phyloP scores from a whole-genome alignment of 2,888 invertebrate genomes.

The Cecidostiba fungosa region DNA sequence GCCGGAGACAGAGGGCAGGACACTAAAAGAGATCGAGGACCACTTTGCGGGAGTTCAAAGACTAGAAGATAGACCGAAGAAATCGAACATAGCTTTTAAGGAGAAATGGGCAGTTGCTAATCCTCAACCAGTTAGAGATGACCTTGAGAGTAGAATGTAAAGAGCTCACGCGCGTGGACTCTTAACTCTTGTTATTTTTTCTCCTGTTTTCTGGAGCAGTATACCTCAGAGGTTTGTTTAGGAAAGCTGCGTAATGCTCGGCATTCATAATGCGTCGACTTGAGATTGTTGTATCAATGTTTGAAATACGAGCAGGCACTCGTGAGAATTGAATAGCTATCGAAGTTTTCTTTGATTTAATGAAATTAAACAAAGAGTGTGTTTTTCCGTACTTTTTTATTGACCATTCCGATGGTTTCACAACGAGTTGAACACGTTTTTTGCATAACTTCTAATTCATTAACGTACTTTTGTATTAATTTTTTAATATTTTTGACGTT shows the following conservation, averaged over 20 bases:
- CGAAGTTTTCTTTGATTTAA: background rate
- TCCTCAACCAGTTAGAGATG: conserved; percentile 73
- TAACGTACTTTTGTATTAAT: too few relatives aligned
- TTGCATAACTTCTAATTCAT: too few relatives aligned
- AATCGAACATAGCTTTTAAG: conserved; percentile 69
- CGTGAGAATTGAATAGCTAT: conserved; percentile 9
- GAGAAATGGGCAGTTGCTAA: conserved; percentile 78
- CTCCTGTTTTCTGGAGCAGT: background rate
- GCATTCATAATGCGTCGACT: background rate
- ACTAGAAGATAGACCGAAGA: conserved; percentile 73
- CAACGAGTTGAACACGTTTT: background rate
- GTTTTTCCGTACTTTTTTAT: background rate
- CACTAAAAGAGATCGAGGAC: conserved; percentile 86
- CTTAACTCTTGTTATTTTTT: background rate
- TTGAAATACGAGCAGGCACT: conserved; percentile 7
- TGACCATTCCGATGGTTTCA: background rate
- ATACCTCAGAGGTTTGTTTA: background rate
- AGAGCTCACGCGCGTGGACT: background rate
- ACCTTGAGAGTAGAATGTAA: conserved; percentile 75
- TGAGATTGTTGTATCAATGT: background rate
- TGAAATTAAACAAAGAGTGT: background rate
- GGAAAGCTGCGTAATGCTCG: background rate
- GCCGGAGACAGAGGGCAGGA: conserved; percentile 92
- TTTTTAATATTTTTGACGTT: too few relatives aligned
- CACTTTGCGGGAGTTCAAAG: conserved; percentile 85